Evolutionary conservation across 2,797 vertebrate species (phyloP).

Genomic region (Periparus ater): DNA sequence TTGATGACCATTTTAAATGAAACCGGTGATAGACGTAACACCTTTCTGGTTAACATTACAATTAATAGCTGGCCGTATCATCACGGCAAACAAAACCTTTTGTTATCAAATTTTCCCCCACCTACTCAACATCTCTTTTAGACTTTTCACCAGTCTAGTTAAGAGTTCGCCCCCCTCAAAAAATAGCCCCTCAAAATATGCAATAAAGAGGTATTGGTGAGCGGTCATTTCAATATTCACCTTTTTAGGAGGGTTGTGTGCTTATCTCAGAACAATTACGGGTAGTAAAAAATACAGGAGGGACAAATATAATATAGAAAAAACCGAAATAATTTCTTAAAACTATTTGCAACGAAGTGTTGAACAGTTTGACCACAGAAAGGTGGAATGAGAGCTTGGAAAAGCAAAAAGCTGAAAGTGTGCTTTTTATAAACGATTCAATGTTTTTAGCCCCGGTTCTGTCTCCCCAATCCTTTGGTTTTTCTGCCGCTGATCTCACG

Average conservation of each 20-base stretch:
- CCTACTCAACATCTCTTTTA: neutral
- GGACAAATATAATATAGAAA: conserved; percentile 8
- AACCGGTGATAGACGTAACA: conserved; percentile 54
- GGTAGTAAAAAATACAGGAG: conserved; percentile 31
- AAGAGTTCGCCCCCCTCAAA: conserved; percentile 34
- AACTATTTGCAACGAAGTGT: conserved; percentile 51
- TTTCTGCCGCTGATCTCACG: conserved; percentile 60
- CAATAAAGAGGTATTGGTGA: conserved; percentile 47
- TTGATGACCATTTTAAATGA: conserved; percentile 70
- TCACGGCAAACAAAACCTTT: conserved; percentile 62
- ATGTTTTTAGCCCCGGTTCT: conserved; percentile 5
- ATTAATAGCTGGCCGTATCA: conserved; percentile 54
- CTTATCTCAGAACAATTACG: conserved; percentile 9
- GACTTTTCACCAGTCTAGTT: conserved; percentile 9
- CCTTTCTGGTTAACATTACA: conserved; percentile 42
- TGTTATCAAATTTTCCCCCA: conserved; percentile 10
- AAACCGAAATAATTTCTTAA: conserved; percentile 10
- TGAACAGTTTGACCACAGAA: conserved; percentile 18
- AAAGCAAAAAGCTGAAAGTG: conserved; percentile 9
- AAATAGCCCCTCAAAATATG: conserved; percentile 59
- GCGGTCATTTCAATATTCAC: conserved; percentile 18
- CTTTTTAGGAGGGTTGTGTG: conserved; percentile 9
- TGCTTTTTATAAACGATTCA: neutral
- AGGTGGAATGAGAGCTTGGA: neutral
- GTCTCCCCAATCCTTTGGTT: conserved; percentile 19